Conservation (phyloP, 2,797 vertebrate species). For the Chanos chanos region DNA sequence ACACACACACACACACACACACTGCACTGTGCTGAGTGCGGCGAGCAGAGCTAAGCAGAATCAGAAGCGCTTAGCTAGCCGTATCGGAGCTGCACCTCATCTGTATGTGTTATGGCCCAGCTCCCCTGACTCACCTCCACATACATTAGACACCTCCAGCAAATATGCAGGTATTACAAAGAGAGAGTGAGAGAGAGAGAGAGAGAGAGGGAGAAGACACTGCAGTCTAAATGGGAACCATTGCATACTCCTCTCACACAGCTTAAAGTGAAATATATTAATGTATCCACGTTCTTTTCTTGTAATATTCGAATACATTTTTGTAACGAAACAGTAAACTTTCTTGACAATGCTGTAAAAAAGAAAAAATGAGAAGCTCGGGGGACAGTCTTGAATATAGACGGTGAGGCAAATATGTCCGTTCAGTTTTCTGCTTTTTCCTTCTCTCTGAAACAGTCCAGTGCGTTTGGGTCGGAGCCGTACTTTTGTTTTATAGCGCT, state of each 20-base stretch:
- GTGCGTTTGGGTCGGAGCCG: not conserved
- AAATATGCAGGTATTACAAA: slow-evolving; percentile 71
- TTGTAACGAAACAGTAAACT: slow-evolving; percentile 64
- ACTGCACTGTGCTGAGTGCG: slow-evolving; percentile 28
- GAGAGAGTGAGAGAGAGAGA: not conserved
- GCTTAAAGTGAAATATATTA: slow-evolving; percentile 65
- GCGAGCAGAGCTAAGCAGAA: slow-evolving; percentile 71
- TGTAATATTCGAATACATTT: slow-evolving; percentile 54
- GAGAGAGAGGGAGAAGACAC: not conserved
- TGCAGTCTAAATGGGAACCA: too few species aligned
- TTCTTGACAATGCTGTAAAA: slow-evolving; percentile 34
- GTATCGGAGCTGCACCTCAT: slow-evolving; percentile 69
- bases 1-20: too few species aligned
- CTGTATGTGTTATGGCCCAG: slow-evolving; percentile 72
- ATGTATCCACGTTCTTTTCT: too few species aligned
- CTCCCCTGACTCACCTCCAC: slow-evolving; percentile 63
- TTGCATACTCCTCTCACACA: slow-evolving; percentile 22
- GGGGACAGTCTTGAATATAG: slow-evolving; percentile 4
- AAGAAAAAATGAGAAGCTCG: not conserved
- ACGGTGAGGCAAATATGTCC: not conserved
- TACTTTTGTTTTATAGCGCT: not conserved
- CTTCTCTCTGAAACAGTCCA: not conserved
- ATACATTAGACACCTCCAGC: slow-evolving; percentile 55
- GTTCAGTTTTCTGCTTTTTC: not conserved
- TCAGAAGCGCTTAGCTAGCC: slow-evolving; percentile 76